A percentile compares a stretch with the other conserved stretches of the same genome.
Evolutionary conservation across 2,797 vertebrate genomes (phyloP).

Genomic region (Sebastes cheni): DNA sequence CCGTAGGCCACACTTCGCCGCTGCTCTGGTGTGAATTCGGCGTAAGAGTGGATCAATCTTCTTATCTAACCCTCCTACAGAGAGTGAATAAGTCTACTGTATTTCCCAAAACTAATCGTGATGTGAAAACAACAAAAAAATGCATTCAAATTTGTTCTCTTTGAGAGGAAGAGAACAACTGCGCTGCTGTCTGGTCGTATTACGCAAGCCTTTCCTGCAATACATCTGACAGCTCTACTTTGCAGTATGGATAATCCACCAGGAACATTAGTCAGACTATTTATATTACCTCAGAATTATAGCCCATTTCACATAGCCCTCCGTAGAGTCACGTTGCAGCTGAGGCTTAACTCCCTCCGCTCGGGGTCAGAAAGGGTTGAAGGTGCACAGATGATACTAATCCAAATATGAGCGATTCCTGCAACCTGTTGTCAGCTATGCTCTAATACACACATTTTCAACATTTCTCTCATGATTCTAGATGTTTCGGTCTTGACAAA

Average conservation of each 20-base stretch:
- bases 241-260: constrained; percentile 47
- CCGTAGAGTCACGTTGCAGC: constrained; percentile 42
- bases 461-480: not conserved
- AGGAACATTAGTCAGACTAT: constrained; percentile 56
- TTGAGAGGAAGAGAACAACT: not conserved
- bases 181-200: not conserved
- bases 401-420: constrained; percentile 29
- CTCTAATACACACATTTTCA: not conserved
- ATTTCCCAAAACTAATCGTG: not conserved
- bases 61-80: not conserved
- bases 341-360: constrained; percentile 29
- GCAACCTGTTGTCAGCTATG: constrained; percentile 21
- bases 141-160: no score
- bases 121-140: constrained; percentile 16
- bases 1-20: no score
- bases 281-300: constrained; percentile 56
- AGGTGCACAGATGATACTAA: constrained; percentile 42
- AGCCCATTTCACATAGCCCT: constrained; percentile 23
- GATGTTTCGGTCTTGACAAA: constrained; percentile 8
- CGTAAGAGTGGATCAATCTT: no score
- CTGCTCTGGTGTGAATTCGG: no score
- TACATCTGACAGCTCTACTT: constrained; percentile 43
- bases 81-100: not conserved
- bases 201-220: not conserved
- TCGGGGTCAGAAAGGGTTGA: constrained; percentile 30